These are phyloP conservation scores for Gadus macrocephalus DNA, from an alignment of 2,113 vertebrate species.

Conservation along the genomic window DNA sequence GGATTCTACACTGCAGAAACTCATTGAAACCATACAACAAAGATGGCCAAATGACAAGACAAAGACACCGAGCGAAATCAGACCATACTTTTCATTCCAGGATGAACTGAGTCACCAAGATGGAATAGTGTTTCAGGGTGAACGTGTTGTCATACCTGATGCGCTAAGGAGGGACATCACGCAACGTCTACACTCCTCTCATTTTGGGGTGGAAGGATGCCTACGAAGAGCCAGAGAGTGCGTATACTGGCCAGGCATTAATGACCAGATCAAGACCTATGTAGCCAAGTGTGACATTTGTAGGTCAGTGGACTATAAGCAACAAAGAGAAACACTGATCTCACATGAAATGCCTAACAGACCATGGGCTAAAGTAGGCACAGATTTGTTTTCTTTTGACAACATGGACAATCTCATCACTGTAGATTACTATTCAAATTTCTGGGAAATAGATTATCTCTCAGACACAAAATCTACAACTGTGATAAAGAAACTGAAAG, in stretches of 20 bases:
- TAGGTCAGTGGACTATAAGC: slow-evolving; percentile 10
- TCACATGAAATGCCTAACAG: slow-evolving; percentile 15
- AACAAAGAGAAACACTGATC: slow-evolving; percentile 25
- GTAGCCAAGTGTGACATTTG: slow-evolving; percentile 25
- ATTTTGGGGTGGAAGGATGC: slow-evolving; percentile 28
- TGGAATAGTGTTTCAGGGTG: slow-evolving; percentile 23
- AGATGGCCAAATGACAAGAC: slow-evolving; percentile 18
- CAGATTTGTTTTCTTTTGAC: slow-evolving; percentile 18
- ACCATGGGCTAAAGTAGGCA: slow-evolving; percentile 26
- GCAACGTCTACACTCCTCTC: slow-evolving; percentile 13
- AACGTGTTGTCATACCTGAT: slow-evolving; percentile 17
- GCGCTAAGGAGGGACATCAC: slow-evolving; percentile 12
- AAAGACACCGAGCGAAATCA: slow-evolving; percentile 7
- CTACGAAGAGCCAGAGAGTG: slow-evolving; percentile 19
- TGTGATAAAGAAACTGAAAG: slow-evolving; percentile 29
- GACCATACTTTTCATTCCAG: slow-evolving; percentile 7
- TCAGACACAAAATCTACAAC: slow-evolving; percentile 27
- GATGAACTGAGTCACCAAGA: slow-evolving; percentile 16
- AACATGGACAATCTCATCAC: slow-evolving; percentile 17
- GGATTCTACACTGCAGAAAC: slow-evolving; percentile 16
- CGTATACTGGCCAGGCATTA: slow-evolving; percentile 26
- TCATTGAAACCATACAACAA: slow-evolving; percentile 23
- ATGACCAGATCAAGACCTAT: slow-evolving; percentile 22
- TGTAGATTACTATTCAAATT: slow-evolving; percentile 33
- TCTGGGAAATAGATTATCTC: slow-evolving; percentile 27